These are phyloP conservation scores for Spilogale gracilis DNA, from an alignment of 2,113 vertebrate species.

Conservation along the genomic window DNA sequence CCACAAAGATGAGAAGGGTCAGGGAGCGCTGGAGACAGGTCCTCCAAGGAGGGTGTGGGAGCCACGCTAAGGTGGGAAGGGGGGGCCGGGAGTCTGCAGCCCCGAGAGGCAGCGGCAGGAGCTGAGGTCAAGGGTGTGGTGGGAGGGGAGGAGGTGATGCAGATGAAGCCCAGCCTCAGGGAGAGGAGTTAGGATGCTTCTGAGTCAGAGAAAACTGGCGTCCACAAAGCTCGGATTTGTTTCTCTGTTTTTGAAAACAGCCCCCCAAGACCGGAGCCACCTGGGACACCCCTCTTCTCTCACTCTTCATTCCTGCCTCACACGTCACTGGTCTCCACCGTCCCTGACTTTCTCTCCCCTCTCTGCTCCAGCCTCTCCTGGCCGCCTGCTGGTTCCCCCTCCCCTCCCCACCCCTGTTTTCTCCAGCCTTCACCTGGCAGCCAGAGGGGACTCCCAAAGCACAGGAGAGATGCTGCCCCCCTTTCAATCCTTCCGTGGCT, in stretches of 20 bases:
- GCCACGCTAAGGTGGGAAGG: not conserved
- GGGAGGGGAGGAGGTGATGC: not conserved
- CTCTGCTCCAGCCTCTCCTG: too few relatives aligned
- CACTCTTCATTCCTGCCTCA: not conserved
- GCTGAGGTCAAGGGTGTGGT: not conserved
- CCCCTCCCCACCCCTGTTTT: not conserved
- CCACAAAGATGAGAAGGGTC: not conserved
- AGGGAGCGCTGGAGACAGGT: not conserved
- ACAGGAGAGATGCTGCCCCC: not conserved
- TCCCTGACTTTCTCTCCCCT: not conserved
- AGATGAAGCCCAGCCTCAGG: not conserved
- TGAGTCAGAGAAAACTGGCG: not conserved
- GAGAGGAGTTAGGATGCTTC: not conserved
- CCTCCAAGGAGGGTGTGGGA: not conserved
- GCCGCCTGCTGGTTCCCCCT: not conserved
- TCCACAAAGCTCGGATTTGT: not conserved
- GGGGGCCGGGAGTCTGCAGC: not conserved
- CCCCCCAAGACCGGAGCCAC: not conserved
- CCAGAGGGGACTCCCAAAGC: not conserved
- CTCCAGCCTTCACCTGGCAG: not conserved
- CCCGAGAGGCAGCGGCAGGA: not conserved
- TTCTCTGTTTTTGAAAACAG: not conserved
- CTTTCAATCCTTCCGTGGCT: not conserved
- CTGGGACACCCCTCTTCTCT: too few relatives aligned
- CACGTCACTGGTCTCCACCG: accelerated